Base-by-base conservation (phyloP, 2,888 invertebrate species). In the Nemapogon koenigi region DNA sequence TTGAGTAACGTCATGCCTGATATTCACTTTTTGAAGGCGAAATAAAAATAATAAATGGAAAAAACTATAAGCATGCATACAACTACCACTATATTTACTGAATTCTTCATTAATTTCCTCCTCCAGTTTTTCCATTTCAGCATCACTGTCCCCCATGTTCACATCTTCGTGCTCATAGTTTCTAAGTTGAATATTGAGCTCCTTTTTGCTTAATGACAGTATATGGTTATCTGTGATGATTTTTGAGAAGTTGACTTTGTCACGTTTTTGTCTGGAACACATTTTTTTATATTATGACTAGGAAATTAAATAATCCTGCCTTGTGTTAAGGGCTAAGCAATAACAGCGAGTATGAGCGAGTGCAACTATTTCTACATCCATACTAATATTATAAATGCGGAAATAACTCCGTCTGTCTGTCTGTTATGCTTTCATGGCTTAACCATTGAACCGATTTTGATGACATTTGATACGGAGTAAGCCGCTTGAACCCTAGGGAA, bases 221-320 rank as follows among this genome's bases (percentile, higher is more conserved):
- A 64, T 45, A 40, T 75, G 73, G 15, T 71, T 59, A 35, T 57
- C 57, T 32, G 75, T 67, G 50, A 78, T 76, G 27, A 62, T 54
- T 36, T 71, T 57, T 2, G 53, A 47, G 43, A 72, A 76, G 47
- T 68, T 78, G 1, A 75, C 65, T 44, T 65, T 72, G 2, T 50
- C 51, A 16, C 78, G 51, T 46, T 69, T 76, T 55, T 64, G 71
- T 43, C 78, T 78, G 53, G 31, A 69, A 63, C 4, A 11, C 3
- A 33, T 16, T n/a, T n/a, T n/a, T n/a, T n/a, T n/a, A n/a, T n/a
- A n/a, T n/a, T n/a, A n/a, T n/a, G n/a, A n/a, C n/a, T n/a, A n/a
- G n/a, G n/a, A n/a, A n/a, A n/a, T n/a, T n/a, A n/a, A n/a, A n/a
- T n/a, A n/a, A n/a, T n/a, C n/a, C n/a, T 29, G 11, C 7, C 7